Conservation (phyloP, 2,797 vertebrate genomes). For the Nannoperca australis region DNA sequence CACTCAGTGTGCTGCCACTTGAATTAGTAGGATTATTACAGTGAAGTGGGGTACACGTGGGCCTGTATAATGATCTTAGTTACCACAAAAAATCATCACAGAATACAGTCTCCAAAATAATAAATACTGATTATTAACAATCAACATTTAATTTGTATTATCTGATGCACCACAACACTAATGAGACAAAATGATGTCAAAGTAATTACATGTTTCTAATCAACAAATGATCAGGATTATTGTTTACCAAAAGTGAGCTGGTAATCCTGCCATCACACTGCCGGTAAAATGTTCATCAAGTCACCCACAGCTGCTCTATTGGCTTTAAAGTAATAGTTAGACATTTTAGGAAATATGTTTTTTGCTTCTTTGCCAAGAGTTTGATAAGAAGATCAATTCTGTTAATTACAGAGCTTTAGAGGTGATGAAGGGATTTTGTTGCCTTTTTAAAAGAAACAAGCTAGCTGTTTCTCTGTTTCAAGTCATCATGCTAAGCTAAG, state of each 20-base stretch:
- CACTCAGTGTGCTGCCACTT: constrained; percentile 30
- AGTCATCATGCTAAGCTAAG: background rate
- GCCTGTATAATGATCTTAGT: background rate
- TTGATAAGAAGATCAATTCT: background rate
- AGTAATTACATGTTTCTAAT: background rate
- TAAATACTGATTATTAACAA: constrained; percentile 4
- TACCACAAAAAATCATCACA: background rate
- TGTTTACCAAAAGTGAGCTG: background rate
- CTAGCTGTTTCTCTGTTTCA: background rate
- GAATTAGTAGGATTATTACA: constrained; percentile 29
- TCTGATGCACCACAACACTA: background rate
- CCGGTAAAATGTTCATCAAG: background rate
- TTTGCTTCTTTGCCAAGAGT: background rate
- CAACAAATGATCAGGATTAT: background rate
- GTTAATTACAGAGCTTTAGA: background rate
- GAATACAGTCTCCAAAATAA: background rate
- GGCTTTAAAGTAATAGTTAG: background rate
- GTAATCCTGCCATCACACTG: background rate
- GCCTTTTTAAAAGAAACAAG: background rate
- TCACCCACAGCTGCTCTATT: background rate
- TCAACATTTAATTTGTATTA: background rate
- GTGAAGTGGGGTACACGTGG: constrained; percentile 11
- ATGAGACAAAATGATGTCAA: background rate
- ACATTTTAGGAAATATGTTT: background rate
- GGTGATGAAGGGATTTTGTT: background rate